Evolutionary conservation across 2,888 invertebrate genomes (phyloP).

Genomic region (Marasmarcha lunaedactyla): DNA sequence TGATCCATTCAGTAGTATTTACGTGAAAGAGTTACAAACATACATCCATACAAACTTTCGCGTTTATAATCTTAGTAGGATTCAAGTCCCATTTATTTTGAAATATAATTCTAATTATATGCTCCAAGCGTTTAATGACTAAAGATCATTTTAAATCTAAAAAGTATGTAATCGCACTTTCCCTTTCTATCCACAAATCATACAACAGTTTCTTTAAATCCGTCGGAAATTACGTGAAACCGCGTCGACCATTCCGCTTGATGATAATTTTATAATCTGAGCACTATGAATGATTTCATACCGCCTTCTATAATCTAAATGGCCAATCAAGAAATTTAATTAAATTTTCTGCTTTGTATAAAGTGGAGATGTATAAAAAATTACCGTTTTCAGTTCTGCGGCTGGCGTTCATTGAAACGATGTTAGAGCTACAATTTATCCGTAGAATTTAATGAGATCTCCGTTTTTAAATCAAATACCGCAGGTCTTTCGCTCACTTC

Average conservation of each 20-base stretch:
- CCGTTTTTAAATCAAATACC: neutral
- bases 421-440: slow-evolving; percentile 11
- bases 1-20: no score
- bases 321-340: slow-evolving; percentile 43
- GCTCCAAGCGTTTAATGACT: no score
- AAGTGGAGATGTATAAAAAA: slow-evolving; percentile 29
- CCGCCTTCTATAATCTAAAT: slow-evolving; percentile 34
- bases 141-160: no score
- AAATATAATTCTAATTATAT: no score
- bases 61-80: no score
- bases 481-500: no score
- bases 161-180: no score
- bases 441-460: slow-evolving; percentile 5
- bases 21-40: no score
- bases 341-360: slow-evolving; percentile 33
- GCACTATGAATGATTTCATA: slow-evolving; percentile 22
- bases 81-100: no score
- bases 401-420: slow-evolving; percentile 16
- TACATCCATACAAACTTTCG: no score
- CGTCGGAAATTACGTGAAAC: neutral
- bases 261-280: slow-evolving; percentile 29
- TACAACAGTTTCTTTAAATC: no score
- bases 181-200: no score
- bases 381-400: slow-evolving; percentile 21
- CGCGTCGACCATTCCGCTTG: slow-evolving; percentile 7